These are phyloP conservation scores for Drosophila austrosaltans DNA, from an alignment of 2,888 invertebrate species.

Conservation along the genomic window DNA sequence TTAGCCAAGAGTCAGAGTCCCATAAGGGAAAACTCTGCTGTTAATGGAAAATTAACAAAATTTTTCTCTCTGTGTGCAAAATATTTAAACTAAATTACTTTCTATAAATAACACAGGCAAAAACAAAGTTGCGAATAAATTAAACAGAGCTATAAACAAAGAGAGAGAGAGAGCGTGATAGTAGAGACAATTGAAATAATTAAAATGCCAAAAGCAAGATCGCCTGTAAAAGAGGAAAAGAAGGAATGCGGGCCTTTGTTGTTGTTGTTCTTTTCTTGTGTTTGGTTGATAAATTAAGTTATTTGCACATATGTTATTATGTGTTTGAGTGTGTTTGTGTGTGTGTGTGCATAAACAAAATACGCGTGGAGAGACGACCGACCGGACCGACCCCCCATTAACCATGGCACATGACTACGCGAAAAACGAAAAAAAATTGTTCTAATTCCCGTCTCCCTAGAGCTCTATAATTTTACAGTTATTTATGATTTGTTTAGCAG, in stretches of 20 bases:
- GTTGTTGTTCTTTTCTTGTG: constrained; percentile 14
- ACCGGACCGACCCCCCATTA: constrained; percentile 22
- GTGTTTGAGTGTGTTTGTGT: background rate
- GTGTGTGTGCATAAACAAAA: constrained; percentile 10
- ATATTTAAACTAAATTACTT: constrained; percentile 11
- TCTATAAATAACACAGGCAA: constrained; percentile 8
- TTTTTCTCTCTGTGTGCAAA: background rate
- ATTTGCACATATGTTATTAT: constrained; percentile 47
- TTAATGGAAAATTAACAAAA: background rate
- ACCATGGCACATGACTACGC: constrained; percentile 46
- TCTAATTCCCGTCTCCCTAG: constrained; percentile 1
- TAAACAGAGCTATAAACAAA: constrained; percentile 33
- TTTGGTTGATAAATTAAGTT: constrained; percentile 65
- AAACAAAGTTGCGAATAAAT: constrained; percentile 59
- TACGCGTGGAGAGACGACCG: constrained; percentile 42
- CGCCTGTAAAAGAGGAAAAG: constrained; percentile 39
- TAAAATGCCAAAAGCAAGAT: constrained; percentile 60
- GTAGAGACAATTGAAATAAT: constrained; percentile 72
- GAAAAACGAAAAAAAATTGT: constrained; percentile 1
- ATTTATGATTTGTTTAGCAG: constrained; percentile 72
- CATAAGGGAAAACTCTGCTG: background rate
- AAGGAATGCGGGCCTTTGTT: constrained; percentile 64
- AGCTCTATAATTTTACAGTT: constrained; percentile 54
- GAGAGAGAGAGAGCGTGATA: no score
- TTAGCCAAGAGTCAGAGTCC: no score